Base-by-base conservation (phyloP, 2,888 invertebrate genomes). In the Masnerella sp. region DNA sequence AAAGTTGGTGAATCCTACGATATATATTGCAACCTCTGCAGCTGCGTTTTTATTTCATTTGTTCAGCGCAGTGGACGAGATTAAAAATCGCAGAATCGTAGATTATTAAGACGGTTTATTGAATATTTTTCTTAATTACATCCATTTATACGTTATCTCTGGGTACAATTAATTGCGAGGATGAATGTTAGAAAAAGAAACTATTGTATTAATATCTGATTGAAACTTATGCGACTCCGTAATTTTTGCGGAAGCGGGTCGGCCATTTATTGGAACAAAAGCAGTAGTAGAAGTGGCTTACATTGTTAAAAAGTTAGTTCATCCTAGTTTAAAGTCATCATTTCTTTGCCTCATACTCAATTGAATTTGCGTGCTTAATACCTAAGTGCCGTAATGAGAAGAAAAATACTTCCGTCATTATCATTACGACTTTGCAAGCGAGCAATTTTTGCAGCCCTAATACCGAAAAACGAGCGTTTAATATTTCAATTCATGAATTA, bases 241-340 rank as follows among this genome's bases (percentile, higher is more conserved):
- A 59, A 52, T 68, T 68, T 68, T 59, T 59, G 43, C 20, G 36
- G 15, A 68, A 68, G 20, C 59, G 25, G 68, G 72, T 61, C 56
- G 36, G 45, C 45, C 59, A 54, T 67, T 67, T 67, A 56, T 67
- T 72, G 54, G 38, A 59, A 67, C 59, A 56, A 54, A 67, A 61
- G 52, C 11, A 58, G 40, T 30, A 67, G 54, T 18, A 28, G 17
- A 58, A 72, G 67, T 52, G 30, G 49, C 68, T 67, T 58, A 49
- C 61, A 56, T 61, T 54, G 72, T 56, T 61, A 56, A 72, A 62
- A 72, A 72, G 72, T 72, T 72, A 67, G 61, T 56, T 72, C 61
- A 67, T 67, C 36, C 49, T 42, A 67, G 61, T 72, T 42, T 61
- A 56, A 61, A 72, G 38, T 61, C 61, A 49, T 67, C 54, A 49